Evolutionary conservation across 53 echinoderm and acorn worm species (phyloP).

Genomic region (Arbacia lixula): DNA sequence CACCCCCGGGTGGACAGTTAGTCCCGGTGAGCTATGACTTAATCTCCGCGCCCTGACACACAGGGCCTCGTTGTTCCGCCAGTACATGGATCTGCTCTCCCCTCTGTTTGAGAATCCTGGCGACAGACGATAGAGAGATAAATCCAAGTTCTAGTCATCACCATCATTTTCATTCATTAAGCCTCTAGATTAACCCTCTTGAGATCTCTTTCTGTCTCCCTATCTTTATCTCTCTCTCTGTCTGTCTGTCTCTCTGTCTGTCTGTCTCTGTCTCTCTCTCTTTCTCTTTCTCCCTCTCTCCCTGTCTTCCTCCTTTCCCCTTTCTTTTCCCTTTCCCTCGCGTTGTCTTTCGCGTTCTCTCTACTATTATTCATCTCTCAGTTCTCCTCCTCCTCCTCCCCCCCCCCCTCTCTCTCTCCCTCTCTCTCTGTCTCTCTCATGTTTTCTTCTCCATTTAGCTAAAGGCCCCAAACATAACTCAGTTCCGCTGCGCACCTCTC

Average conservation of each 20-base stretch:
- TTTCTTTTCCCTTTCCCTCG: not conserved
- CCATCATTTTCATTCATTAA: too few species aligned
- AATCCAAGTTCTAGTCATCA: too few species aligned
- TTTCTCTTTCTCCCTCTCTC: not conserved
- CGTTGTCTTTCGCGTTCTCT: not conserved
- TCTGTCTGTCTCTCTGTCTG: not conserved
- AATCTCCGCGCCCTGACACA: constrained; percentile 21
- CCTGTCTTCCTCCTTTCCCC: not conserved
- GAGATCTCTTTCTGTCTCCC: not conserved
- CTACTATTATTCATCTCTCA: not conserved
- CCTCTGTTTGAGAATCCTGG: constrained; percentile 24
- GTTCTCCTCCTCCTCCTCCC: not conserved
- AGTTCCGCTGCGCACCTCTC: too few species aligned
- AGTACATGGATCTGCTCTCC: constrained; percentile 11
- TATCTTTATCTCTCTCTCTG: too few species aligned
- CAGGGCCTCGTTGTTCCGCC: constrained; percentile 4
- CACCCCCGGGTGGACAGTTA: too few species aligned
- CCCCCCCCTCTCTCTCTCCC: not conserved
- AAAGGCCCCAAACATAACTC: too few species aligned
- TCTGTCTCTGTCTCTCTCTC: not conserved
- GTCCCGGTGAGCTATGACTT: constrained; percentile 10
- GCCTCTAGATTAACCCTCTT: too few species aligned
- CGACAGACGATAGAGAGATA: too few species aligned
- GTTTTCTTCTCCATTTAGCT: too few species aligned
- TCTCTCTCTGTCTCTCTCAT: too few species aligned